phyloP scores from a whole-genome alignment of 2,888 invertebrate species.

The Tineola bisselliella region DNA sequence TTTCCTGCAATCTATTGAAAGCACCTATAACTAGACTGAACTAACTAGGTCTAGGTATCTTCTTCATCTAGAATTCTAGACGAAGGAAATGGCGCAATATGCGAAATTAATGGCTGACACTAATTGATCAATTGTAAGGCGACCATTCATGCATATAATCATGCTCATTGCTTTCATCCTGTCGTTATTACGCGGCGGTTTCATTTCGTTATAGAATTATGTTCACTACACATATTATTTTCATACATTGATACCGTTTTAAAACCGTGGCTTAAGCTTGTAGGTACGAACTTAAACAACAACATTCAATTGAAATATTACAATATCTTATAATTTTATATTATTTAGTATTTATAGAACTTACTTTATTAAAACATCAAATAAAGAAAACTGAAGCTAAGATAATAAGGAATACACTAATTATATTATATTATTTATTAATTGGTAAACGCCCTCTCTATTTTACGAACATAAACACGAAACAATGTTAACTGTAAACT shows the following conservation, averaged over 20 bases:
- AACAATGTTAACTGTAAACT: neutral
- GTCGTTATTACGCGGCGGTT: neutral
- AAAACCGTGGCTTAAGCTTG: too few relatives aligned
- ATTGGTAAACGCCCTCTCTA: neutral
- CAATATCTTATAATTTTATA: too few relatives aligned
- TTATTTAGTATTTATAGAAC: too few relatives aligned
- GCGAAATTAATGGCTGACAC: neutral
- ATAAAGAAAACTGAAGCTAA: too few relatives aligned
- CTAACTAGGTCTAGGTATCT: neutral
- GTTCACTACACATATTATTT: too few relatives aligned
- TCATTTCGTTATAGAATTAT: neutral
- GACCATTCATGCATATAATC: neutral
- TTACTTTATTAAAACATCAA: too few relatives aligned
- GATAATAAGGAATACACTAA: too few relatives aligned
- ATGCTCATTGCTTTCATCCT: neutral
- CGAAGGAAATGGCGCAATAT: constrained; percentile 1
- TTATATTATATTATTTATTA: too few relatives aligned
- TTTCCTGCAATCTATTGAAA: neutral
- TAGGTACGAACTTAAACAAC: too few relatives aligned
- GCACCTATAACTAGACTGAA: neutral
- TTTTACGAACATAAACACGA: neutral
- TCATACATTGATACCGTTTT: neutral
- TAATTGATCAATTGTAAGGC: constrained; percentile 11
- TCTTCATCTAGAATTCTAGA: neutral
- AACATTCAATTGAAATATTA: too few relatives aligned